Evolutionary conservation across 2,888 invertebrate genomes (phyloP), one percentile per base, ranked within the genome.

Genomic region (Dioctria rufipes): DNA sequence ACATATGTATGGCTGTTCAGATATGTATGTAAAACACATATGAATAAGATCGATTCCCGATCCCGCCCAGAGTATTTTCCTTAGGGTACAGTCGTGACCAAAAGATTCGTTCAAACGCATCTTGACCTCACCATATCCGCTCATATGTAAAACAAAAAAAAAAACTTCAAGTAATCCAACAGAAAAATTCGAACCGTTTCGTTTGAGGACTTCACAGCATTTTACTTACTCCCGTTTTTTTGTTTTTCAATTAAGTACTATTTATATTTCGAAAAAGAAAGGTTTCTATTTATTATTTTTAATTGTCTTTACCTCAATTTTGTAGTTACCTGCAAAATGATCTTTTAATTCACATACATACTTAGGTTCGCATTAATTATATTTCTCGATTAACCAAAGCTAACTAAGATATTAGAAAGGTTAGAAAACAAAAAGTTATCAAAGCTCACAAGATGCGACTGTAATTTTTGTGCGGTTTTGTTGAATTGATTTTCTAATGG

Each of bases 101-200:
- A 13, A 25, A 69, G 11, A 4, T 46, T 37, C 37, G 66, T 67
- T 67, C 37, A 9, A 25, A 43, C 13, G 46, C 42, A 1, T 67
- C 67, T 46, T 54, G 46, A 67, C 67, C 69, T 69, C 49, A 69
- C 49, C 49, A 46, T 49, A 69, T 69, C 69, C 69, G 49, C n/a
- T 54, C 54, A 11, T 11, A 54, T 54, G 11, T 6, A 54, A 54
- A 54, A 54, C n/a, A n/a, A 25, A 25, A 25, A 25, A 25, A 25
- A 25, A 0, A 1, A 25, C 25, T 25, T 25, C 49, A 54, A 4
- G 11, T 4, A 3, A 54, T 6, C 11, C 4, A 54, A 11, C 11
- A 11, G 4, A n/a, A 54, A n/a, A 54, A 54, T 54, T 25, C 11
- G 54, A 54, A 11, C 54, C 11, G 54, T n/a, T 25, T 25, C 25